A percentile compares a stretch with the other conserved stretches of the same genome.
Conservation (phyloP, 2,113 vertebrate species). For the Oncorhynchus tshawytscha region DNA sequence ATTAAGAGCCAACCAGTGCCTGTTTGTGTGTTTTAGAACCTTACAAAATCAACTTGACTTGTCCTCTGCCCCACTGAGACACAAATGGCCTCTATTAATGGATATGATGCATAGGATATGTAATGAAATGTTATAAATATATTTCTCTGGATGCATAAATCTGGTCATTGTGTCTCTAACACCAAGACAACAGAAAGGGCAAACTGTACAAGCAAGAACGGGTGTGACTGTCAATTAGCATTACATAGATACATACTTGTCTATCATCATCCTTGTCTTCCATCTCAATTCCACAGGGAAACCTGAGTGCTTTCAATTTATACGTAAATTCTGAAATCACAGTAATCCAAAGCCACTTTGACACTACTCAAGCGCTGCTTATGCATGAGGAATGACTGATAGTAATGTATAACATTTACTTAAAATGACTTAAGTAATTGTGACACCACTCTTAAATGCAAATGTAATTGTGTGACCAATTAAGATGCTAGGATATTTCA, state of each 20-base stretch:
- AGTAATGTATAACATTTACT: slow-evolving; percentile 35
- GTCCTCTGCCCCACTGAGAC: not conserved
- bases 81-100: slow-evolving; percentile 15
- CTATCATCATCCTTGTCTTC: not conserved
- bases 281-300: not conserved
- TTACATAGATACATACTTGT: not conserved
- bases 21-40: not conserved
- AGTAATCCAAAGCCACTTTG: not conserved
- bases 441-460: slow-evolving; percentile 58
- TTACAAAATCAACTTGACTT: slow-evolving; percentile 6
- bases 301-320: not conserved
- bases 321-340: not conserved
- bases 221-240: not conserved
- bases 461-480: slow-evolving; percentile 70
- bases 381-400: not conserved
- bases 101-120: slow-evolving; percentile 25
- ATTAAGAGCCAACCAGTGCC: not conserved
- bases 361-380: not conserved
- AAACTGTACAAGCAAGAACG: not conserved
- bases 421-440: slow-evolving; percentile 50
- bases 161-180: too few species aligned
- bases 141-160: not conserved
- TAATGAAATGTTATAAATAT: slow-evolving; percentile 29
- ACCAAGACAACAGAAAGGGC: not conserved
- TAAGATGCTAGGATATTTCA: slow-evolving; percentile 68